Evolutionary conservation across 1,140 invertebrate species (phyloP), one percentile per base, ranked within the genome.

Genomic region (Drosophila subpulchrella): DNA sequence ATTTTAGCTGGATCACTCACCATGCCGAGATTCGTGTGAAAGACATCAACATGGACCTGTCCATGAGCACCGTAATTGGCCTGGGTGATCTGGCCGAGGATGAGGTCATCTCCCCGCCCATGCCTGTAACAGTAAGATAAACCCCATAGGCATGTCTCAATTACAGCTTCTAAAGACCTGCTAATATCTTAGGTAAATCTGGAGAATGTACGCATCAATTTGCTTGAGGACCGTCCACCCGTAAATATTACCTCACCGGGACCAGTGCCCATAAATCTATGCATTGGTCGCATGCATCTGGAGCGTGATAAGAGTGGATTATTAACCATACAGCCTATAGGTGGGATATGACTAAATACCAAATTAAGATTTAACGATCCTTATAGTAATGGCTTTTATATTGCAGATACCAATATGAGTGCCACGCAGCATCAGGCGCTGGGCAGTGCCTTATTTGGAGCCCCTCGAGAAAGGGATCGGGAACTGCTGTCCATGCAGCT

Each of bases 81-180:
- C 91, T 98, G 0, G 93, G 95, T 0, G 97, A 98, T 91, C 94
- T 98, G 47, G 93, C 96, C 5, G 97, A 98, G 91, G 97, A 98
- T 93, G 97, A 98, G 93, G 94, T 97, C 34, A 93, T 97, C 34
- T 72, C 85, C 6, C 94, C 95, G 1, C 96, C 96, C 1, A 94
- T 98, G 92, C 97, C 97, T 2, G 93, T 97, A 72, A 94, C 97
- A 92, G 95, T 97, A 91, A 90, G 83, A 75, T 76, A 13, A 36
- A 34, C 53, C 38, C 48, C 10, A 34, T 10, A 56, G 8, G 6
- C 15, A 36, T 20, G 41, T 7, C n/a, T 6, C 32, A 12, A 42
- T 1, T 42, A 13, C 13, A 15, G 12, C 3, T 32, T 10, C 17
- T 27, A 11, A 32, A 56, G 47, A 58, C 50, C 88, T 13, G 79